phyloP scores from a whole-genome alignment of 1,140 invertebrate species.

The Drosophila nikananu region DNA sequence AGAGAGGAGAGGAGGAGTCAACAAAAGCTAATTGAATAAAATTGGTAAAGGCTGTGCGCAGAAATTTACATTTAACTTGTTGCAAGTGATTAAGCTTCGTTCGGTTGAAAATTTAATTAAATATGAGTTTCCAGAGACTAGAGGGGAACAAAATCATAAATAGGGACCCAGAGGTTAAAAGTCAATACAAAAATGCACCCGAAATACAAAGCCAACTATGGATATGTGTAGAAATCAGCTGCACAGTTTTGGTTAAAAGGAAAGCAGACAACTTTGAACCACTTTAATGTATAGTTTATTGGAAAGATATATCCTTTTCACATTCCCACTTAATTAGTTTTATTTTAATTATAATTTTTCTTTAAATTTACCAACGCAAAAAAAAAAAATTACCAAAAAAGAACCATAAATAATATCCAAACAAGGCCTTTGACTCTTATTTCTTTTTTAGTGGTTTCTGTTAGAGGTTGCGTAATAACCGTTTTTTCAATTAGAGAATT shows the following conservation, averaged over 20 bases:
- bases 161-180: not conserved
- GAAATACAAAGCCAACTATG: not conserved
- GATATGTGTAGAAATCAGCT: not conserved
- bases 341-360: not conserved
- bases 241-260: not conserved
- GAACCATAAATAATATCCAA: no score
- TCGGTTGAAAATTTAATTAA: constrained; percentile 46
- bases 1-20: not conserved
- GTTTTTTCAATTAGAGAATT: constrained; percentile 50
- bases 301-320: not conserved
- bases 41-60: constrained; percentile 19
- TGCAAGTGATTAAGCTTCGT: constrained; percentile 50
- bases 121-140: constrained; percentile 25
- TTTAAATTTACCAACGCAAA: not conserved
- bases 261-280: not conserved
- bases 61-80: constrained; percentile 52
- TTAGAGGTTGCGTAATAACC: constrained; percentile 17
- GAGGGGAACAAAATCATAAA: not conserved
- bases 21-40: constrained; percentile 63
- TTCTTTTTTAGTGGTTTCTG: not conserved
- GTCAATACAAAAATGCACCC: not conserved
- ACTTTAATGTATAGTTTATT: not conserved
- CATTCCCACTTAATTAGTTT: not conserved
- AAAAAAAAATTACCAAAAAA: not conserved
- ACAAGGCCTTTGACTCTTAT: not conserved